Evolutionary conservation across 1,140 invertebrate genomes (phyloP).

Genomic region (Zaprionus gabonicus): DNA sequence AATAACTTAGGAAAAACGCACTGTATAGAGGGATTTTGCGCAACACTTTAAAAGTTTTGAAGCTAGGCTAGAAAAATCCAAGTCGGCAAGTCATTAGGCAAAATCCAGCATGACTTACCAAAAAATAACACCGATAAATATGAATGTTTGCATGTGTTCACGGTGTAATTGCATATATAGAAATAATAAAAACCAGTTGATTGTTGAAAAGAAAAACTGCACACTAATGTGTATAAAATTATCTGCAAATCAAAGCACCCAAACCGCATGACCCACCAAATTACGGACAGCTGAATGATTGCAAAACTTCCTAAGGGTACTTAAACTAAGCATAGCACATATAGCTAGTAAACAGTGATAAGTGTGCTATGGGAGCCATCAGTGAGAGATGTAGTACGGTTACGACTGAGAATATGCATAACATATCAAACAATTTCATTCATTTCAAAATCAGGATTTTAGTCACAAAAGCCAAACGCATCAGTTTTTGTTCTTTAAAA

Average conservation of each 20-base stretch:
- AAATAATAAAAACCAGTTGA: slow-evolving; percentile 64
- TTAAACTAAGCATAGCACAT: slow-evolving; percentile 57
- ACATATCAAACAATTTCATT: too few relatives aligned
- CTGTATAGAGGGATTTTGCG: slow-evolving; percentile 42
- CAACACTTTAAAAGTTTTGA: slow-evolving; percentile 37
- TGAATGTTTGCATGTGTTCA: slow-evolving; percentile 6
- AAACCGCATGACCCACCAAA: slow-evolving; percentile 48
- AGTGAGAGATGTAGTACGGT: background rate
- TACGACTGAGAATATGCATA: background rate
- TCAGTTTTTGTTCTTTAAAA: slow-evolving; percentile 41
- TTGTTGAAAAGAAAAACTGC: slow-evolving; percentile 60
- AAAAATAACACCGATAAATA: slow-evolving; percentile 35
- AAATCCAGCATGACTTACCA: slow-evolving; percentile 76
- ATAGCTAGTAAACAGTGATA: slow-evolving; percentile 2
- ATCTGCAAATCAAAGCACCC: slow-evolving; percentile 75
- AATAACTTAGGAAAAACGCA: slow-evolving; percentile 27
- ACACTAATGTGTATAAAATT: slow-evolving; percentile 77
- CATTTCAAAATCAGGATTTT: slow-evolving; percentile 36
- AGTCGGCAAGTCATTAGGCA: slow-evolving; percentile 75
- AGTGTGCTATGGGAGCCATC: background rate
- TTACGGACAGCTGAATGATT: slow-evolving; percentile 53
- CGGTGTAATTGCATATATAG: slow-evolving; percentile 48
- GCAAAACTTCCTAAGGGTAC: slow-evolving; percentile 72
- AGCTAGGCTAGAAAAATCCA: slow-evolving; percentile 48
- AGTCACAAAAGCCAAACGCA: slow-evolving; percentile 47